phyloP scores from a whole-genome alignment of 2,113 vertebrate genomes.

The Eleginops maclovinus region DNA sequence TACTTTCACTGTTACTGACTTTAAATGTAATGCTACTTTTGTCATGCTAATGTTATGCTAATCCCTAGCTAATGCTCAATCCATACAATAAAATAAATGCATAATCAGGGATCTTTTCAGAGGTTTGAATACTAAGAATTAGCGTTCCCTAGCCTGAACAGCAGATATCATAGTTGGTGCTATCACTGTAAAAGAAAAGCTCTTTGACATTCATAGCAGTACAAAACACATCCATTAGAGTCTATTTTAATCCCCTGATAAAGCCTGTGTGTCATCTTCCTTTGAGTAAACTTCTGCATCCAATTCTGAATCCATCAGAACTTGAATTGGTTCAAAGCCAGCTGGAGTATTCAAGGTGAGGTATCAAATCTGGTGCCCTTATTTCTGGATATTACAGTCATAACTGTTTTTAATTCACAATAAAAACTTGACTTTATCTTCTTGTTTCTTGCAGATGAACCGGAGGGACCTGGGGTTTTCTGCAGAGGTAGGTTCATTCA shows the following conservation, averaged over 20 bases:
- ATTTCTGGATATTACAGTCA: not conserved
- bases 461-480: not conserved
- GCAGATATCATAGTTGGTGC: too few relatives aligned
- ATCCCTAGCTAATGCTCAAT: not conserved
- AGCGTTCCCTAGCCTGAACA: too few relatives aligned
- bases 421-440: not conserved
- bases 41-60: not conserved
- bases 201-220: not conserved
- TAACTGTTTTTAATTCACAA: not conserved
- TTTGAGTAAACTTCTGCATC: too few relatives aligned
- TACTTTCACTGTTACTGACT: not conserved
- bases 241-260: not conserved
- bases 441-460: constrained; percentile 9
- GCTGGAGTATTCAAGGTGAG: constrained; percentile 32
- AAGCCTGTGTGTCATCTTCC: too few relatives aligned
- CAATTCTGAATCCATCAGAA: not conserved
- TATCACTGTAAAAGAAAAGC: not conserved
- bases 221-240: not conserved
- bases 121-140: too few relatives aligned
- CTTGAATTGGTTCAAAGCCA: not conserved
- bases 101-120: too few relatives aligned
- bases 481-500: constrained; percentile 1
- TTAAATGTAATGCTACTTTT: not conserved
- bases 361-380: not conserved
- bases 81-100: too few relatives aligned